Conservation (phyloP, 2,888 invertebrate species). For the Polietes domitor region DNA sequence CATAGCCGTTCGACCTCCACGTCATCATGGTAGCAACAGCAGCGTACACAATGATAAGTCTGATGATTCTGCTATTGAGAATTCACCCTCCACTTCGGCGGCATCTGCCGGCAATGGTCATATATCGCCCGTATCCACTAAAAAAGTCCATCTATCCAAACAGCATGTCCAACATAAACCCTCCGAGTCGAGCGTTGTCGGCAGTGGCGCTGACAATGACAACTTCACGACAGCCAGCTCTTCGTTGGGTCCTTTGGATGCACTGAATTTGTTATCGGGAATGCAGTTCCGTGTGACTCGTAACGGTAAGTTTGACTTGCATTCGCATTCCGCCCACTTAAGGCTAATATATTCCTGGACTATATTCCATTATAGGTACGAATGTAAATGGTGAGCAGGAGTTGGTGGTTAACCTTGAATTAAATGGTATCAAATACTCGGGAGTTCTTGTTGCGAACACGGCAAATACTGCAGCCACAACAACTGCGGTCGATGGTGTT, state of each 20-base stretch:
- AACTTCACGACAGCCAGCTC: constrained; percentile 53
- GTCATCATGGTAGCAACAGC: constrained; percentile 48
- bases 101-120: constrained; percentile 67
- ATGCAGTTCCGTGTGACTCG: constrained; percentile 91
- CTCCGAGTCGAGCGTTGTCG: background rate
- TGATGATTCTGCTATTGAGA: constrained; percentile 78
- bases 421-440: constrained; percentile 97
- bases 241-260: constrained; percentile 55
- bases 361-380: constrained; percentile 84
- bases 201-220: background rate
- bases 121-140: constrained; percentile 76
- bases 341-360: background rate
- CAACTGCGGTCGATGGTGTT: constrained; percentile 6
- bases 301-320: constrained; percentile 85
- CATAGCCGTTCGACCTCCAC: constrained; percentile 54
- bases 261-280: constrained; percentile 76
- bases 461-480: background rate
- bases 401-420: constrained; percentile 96
- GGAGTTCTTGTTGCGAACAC: constrained; percentile 91
- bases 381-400: constrained; percentile 92
- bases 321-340: background rate
- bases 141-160: constrained; percentile 71
- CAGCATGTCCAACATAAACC: constrained; percentile 66
- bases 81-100: constrained; percentile 75
- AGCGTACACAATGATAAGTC: constrained; percentile 72